Evolutionary conservation across 2,888 invertebrate genomes (phyloP).

Genomic region (Penaeus monodon): DNA sequence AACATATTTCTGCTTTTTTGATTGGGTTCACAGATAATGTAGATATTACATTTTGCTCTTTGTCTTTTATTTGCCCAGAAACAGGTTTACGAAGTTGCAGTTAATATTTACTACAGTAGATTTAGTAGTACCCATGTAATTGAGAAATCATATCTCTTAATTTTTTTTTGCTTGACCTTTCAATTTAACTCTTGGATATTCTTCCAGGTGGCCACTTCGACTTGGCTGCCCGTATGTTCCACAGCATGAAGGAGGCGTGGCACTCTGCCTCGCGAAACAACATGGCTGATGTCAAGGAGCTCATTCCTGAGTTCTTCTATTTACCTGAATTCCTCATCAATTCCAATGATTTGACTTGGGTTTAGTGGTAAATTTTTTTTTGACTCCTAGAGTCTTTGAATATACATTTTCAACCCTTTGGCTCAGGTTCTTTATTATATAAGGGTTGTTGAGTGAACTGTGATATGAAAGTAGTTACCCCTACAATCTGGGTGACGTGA

Average conservation of each 20-base stretch:
- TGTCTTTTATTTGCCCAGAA: too few species aligned
- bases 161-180: not conserved
- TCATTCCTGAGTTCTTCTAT: constrained; percentile 99
- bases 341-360: constrained; percentile 94
- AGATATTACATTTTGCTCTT: too few species aligned
- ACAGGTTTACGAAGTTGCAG: too few species aligned
- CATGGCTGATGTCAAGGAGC: constrained; percentile 99
- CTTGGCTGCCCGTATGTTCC: constrained; percentile 99
- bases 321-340: constrained; percentile 95
- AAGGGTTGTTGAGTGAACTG: too few species aligned
- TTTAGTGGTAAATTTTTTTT: constrained; percentile 69
- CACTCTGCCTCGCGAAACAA: constrained; percentile 96
- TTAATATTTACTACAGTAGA: not conserved
- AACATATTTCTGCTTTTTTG: too few species aligned
- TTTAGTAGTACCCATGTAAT: not conserved
- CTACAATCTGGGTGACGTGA: too few species aligned
- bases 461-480: too few species aligned
- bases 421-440: too few species aligned
- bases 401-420: too few species aligned
- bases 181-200: constrained; percentile 28
- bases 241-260: constrained; percentile 97
- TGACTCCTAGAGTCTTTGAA: too few species aligned
- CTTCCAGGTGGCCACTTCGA: constrained; percentile 93
- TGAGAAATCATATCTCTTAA: not conserved
- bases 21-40: too few species aligned